Conservation (phyloP, 2,113 vertebrate genomes). For the Tragelaphus imberbis region DNA sequence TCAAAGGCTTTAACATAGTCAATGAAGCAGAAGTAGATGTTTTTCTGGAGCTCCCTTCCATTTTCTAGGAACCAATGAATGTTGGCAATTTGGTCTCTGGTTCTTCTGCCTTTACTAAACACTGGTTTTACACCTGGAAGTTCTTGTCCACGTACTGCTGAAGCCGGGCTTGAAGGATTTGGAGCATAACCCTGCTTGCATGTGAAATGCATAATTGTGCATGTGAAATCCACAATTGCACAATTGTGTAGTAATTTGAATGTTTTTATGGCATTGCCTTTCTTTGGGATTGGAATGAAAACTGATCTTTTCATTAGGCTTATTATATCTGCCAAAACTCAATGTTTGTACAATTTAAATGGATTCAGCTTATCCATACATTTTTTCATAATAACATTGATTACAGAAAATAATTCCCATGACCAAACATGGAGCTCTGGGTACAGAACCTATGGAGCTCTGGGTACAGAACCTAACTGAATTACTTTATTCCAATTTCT, state of each 20-base stretch:
- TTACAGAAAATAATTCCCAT: not conserved
- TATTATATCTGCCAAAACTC: not conserved
- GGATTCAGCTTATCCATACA: not conserved
- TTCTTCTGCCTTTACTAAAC: not conserved
- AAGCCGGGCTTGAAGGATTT: not conserved
- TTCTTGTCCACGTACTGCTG: accelerated
- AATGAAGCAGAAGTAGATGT: not conserved
- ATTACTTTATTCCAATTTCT: not conserved
- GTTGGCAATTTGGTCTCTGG: not conserved
- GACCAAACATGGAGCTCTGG: not conserved
- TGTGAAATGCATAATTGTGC: not conserved
- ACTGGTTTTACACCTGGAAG: not conserved
- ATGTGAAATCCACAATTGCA: not conserved
- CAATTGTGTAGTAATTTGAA: not conserved
- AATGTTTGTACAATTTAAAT: not conserved
- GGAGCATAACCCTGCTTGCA: not conserved
- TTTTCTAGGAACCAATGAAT: not conserved
- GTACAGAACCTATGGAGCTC: not conserved
- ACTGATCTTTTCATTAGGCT: not conserved
- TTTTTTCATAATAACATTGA: not conserved
- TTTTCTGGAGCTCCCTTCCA: not conserved
- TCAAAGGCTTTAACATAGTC: not conserved
- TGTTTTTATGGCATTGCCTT: not conserved
- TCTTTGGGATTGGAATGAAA: not conserved
- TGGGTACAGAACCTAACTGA: not conserved